Conservation (phyloP, 2,797 vertebrate genomes). For the Ara ararauna region DNA sequence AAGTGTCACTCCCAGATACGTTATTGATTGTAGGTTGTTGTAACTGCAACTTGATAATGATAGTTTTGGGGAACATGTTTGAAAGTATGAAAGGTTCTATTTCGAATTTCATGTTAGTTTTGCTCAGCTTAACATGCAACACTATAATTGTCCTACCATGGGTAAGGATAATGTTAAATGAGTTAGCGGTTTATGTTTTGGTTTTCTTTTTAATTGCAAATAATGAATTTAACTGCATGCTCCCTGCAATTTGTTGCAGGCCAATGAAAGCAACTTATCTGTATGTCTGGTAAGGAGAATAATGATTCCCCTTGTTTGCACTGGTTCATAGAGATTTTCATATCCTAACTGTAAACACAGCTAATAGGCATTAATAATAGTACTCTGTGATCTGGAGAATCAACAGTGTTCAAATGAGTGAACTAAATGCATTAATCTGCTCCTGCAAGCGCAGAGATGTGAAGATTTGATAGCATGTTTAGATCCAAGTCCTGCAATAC, state of each 20-base stretch:
- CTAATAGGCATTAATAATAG: background rate
- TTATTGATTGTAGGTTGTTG: background rate
- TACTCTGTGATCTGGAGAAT: background rate
- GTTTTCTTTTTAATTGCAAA: background rate
- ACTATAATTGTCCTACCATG: background rate
- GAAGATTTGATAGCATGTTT: background rate
- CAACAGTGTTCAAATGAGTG: background rate
- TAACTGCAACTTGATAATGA: background rate
- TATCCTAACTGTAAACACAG: background rate
- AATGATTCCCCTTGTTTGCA: background rate
- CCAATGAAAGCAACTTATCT: background rate
- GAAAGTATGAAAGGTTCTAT: background rate
- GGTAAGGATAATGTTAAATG: background rate
- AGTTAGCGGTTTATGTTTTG: background rate
- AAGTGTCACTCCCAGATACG: fast-evolving
- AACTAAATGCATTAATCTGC: background rate
- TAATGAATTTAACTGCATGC: background rate
- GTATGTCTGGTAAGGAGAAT: background rate
- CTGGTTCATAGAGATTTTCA: background rate
- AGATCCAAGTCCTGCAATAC: background rate
- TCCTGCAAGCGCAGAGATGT: background rate
- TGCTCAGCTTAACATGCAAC: background rate
- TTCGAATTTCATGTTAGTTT: background rate
- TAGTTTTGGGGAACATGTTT: background rate
- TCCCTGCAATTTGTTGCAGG: background rate